Conservation (phyloP, 2,888 invertebrate species). For the Spicauda simplicius region DNA sequence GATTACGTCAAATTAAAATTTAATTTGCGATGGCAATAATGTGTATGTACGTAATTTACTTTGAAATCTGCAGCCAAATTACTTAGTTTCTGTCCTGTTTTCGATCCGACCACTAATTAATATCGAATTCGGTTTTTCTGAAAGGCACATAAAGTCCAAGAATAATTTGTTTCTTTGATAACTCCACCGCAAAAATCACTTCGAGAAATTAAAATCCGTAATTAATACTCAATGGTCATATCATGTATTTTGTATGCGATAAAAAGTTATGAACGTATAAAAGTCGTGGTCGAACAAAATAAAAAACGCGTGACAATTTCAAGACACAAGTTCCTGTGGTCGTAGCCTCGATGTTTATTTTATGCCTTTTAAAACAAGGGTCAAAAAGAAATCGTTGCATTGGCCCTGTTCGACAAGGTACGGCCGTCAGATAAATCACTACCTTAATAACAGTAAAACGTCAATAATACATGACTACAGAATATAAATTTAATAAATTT, state of each 20-base stretch:
- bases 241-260: slow-evolving; percentile 27
- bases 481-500: slow-evolving; percentile 71
- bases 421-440: slow-evolving; percentile 76
- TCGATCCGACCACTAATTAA: neutral
- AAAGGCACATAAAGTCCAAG: slow-evolving; percentile 25
- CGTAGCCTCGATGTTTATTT: slow-evolving; percentile 59
- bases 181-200: slow-evolving; percentile 19
- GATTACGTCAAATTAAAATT: neutral
- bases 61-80: neutral
- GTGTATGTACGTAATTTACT: neutral
- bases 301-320: slow-evolving; percentile 48
- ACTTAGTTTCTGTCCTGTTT: neutral
- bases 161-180: slow-evolving; percentile 31
- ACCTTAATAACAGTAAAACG: slow-evolving; percentile 72
- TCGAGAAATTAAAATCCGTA: slow-evolving; percentile 6
- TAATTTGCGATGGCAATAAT: neutral
- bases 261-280: slow-evolving; percentile 32
- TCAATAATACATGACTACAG: slow-evolving; percentile 56
- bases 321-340: slow-evolving; percentile 59
- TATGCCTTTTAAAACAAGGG: slow-evolving; percentile 72
- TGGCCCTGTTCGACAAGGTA: slow-evolving; percentile 69
- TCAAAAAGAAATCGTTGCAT: slow-evolving; percentile 67
- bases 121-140: neutral
- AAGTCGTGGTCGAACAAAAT: slow-evolving; percentile 38
- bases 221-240: slow-evolving; percentile 16